These are phyloP conservation scores for Sphenopsis melanotis DNA, from an alignment of 2,797 vertebrate genomes.

Conservation along the genomic window DNA sequence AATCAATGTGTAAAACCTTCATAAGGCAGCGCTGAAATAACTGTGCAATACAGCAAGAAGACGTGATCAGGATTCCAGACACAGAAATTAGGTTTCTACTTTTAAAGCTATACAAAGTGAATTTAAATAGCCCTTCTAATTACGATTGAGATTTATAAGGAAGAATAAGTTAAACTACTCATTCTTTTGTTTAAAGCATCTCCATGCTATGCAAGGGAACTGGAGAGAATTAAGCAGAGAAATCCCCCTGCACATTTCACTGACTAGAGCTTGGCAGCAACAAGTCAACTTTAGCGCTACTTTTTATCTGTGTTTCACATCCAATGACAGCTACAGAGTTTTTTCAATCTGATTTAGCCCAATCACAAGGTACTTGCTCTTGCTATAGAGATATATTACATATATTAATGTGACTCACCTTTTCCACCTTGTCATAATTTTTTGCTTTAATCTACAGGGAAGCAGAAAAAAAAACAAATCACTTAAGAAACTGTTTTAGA, in stretches of 20 bases:
- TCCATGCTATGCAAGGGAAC: not conserved
- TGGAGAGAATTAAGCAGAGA: not conserved
- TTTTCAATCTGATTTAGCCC: not conserved
- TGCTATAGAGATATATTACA: not conserved
- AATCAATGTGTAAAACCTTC: slow-evolving; percentile 99
- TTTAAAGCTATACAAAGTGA: not conserved
- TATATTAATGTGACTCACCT: slow-evolving; percentile 84
- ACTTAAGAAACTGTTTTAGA: slow-evolving; percentile 56
- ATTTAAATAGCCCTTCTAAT: not conserved
- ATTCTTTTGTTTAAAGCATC: not conserved
- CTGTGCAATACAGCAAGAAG: slow-evolving; percentile 75
- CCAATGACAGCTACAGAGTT: not conserved
- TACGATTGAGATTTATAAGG: not conserved
- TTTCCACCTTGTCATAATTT: slow-evolving; percentile 99
- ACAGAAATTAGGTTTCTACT: not conserved
- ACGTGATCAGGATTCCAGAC: slow-evolving; percentile 53
- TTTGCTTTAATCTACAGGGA: slow-evolving; percentile 97
- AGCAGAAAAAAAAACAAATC: slow-evolving; percentile 68
- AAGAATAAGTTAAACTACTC: not conserved
- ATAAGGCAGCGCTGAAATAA: slow-evolving; percentile 99
- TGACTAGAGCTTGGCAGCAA: not conserved
- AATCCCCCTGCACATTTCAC: not conserved
- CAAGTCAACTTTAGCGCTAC: not conserved
- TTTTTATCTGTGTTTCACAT: not conserved
- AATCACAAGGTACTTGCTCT: not conserved